Evolutionary conservation across 2,888 invertebrate genomes (phyloP).

Genomic region (Hypomecis atomaria): DNA sequence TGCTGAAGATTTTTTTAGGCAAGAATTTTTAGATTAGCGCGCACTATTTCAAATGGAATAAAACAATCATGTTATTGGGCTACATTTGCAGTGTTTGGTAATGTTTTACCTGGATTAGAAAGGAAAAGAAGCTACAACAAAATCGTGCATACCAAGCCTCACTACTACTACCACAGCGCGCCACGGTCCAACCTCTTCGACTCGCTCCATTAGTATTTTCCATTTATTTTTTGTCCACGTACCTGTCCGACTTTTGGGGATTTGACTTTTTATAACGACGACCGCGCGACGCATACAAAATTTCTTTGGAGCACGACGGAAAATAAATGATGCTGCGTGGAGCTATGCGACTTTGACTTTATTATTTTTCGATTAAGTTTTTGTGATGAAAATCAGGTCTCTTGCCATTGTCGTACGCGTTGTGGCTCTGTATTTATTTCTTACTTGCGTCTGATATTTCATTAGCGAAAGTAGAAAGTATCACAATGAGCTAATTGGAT

Average conservation of each 20-base stretch:
- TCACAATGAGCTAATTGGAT: background rate
- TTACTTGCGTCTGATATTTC: background rate
- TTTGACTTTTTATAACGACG: slow-evolving; percentile 77
- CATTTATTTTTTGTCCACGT: slow-evolving; percentile 85
- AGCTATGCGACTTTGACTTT: slow-evolving; percentile 65
- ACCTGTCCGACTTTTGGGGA: slow-evolving; percentile 82
- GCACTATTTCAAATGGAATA: too few species aligned
- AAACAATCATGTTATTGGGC: too few species aligned
- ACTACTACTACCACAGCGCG: slow-evolving; percentile 64
- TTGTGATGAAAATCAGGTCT: slow-evolving; percentile 41
- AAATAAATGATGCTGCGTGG: slow-evolving; percentile 79
- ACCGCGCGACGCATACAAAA: slow-evolving; percentile 81
- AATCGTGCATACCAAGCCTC: slow-evolving; percentile 25
- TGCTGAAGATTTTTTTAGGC: too few species aligned
- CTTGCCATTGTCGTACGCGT: background rate
- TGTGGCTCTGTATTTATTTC: background rate
- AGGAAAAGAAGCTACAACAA: background rate
- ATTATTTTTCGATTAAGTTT: slow-evolving; percentile 75
- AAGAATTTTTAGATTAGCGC: too few species aligned
- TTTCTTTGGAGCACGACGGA: slow-evolving; percentile 75
- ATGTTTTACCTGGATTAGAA: background rate
- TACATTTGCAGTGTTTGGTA: too few species aligned
- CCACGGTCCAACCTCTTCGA: slow-evolving; percentile 70
- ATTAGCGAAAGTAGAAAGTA: too few species aligned
- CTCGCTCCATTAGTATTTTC: slow-evolving; percentile 84